Conservation (phyloP, 2,113 vertebrate genomes). For the Eretmochelys imbricata region DNA sequence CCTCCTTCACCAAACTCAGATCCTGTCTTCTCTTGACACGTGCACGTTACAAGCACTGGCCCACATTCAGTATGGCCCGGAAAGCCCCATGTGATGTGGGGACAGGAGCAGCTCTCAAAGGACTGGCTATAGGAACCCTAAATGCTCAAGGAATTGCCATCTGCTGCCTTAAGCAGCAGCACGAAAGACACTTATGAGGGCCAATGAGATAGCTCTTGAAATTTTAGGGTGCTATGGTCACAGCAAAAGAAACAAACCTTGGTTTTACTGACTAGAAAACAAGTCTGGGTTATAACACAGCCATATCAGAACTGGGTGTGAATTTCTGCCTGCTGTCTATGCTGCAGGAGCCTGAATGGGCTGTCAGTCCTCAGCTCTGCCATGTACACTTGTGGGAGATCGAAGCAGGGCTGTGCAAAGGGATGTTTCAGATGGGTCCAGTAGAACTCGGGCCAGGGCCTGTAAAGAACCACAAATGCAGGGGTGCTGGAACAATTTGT, state of each 20-base stretch:
- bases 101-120: neutral
- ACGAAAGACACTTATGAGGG: neutral
- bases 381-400: accelerated
- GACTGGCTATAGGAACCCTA: neutral
- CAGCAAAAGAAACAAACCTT: neutral
- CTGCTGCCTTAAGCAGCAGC: neutral
- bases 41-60: neutral
- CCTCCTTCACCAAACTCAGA: neutral
- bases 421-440: neutral
- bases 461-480: neutral
- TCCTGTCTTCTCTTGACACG: neutral
- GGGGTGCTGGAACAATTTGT: too few species aligned
- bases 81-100: neutral
- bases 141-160: neutral
- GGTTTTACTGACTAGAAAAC: neutral
- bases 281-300: accelerated
- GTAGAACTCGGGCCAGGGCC: neutral
- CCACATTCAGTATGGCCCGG: neutral
- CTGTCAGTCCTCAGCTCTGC: neutral
- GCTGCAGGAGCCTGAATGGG: neutral
- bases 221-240: neutral
- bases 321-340: neutral
- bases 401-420: neutral
- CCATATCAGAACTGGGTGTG: neutral
- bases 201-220: neutral